A percentile compares a stretch with the other conserved stretches of the same genome.
phyloP scores from a whole-genome alignment of 1,140 invertebrate species.

The Hydropsyche tenuis region DNA sequence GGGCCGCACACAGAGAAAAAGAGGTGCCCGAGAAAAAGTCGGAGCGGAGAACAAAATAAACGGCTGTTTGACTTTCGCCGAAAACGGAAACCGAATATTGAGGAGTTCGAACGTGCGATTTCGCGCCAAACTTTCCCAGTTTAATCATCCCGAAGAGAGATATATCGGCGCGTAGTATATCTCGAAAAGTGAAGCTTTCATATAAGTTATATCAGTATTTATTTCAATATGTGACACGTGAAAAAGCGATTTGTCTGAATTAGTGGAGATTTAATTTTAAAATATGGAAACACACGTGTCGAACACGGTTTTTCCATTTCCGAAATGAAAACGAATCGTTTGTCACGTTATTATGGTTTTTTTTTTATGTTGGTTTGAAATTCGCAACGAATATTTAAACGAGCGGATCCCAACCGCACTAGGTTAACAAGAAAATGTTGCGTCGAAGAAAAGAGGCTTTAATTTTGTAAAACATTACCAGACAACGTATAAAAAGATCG shows the following conservation, averaged over 20 bases:
- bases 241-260: too few relatives aligned
- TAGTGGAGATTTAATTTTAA: too few relatives aligned
- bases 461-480: constrained; percentile 7
- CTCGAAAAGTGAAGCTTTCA: too few relatives aligned
- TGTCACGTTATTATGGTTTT: background rate
- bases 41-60: constrained; percentile 19
- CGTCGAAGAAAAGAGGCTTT: constrained; percentile 9
- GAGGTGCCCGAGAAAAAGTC: constrained; percentile 19
- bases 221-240: too few relatives aligned
- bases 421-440: background rate
- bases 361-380: background rate
- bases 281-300: background rate
- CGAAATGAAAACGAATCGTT: background rate
- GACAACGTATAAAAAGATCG: constrained; percentile 5
- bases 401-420: background rate
- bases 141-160: background rate
- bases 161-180: too few relatives aligned
- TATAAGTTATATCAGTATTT: too few relatives aligned
- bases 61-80: constrained; percentile 6
- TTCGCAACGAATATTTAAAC: background rate
- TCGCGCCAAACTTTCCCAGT: background rate
- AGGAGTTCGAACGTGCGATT: background rate
- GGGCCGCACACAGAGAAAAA: background rate
- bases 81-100: constrained; percentile 27
- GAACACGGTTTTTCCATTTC: constrained; percentile 21